Conservation (phyloP, 2,113 vertebrate genomes). For the Phyllopteryx taeniolatus region DNA sequence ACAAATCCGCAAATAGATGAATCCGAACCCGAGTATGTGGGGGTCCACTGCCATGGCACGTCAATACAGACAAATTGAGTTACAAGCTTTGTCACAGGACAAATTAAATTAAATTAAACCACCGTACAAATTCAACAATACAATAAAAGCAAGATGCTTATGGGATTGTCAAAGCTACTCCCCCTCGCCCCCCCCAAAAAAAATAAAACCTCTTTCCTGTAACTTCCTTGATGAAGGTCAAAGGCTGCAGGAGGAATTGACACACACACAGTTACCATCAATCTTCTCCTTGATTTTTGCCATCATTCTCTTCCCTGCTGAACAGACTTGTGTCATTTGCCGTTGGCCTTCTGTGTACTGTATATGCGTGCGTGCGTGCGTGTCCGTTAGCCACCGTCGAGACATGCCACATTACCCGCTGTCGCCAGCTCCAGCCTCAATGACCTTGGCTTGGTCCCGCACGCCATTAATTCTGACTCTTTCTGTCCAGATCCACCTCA, state of each 20-base stretch:
- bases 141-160: not conserved
- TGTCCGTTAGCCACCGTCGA: conserved; percentile 40
- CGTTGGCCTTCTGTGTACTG: conserved; percentile 25
- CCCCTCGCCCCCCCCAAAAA: not conserved
- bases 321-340: conserved; percentile 62
- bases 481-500: conserved; percentile 50
- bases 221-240: conserved; percentile 9
- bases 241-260: conserved; percentile 2
- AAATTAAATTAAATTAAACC: too few relatives aligned
- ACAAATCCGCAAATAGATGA: too few relatives aligned
- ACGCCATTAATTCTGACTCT: conserved; percentile 58
- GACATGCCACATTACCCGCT: conserved; percentile 56
- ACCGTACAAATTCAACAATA: too few relatives aligned
- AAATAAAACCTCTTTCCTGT: not conserved
- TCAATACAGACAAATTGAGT: too few relatives aligned
- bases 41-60: too few relatives aligned
- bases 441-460: conserved; percentile 61
- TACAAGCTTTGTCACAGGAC: too few relatives aligned
- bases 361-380: conserved; percentile 26
- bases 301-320: conserved; percentile 55
- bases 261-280: conserved; percentile 47
- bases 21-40: too few relatives aligned
- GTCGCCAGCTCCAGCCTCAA: conserved; percentile 24
- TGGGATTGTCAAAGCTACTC: not conserved
- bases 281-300: conserved; percentile 45